A percentile compares a stretch with the other conserved stretches of the same genome.
These are phyloP conservation scores for Brachyrhaphis roseni DNA, from an alignment of 2,797 vertebrate genomes.

Conservation along the genomic window DNA sequence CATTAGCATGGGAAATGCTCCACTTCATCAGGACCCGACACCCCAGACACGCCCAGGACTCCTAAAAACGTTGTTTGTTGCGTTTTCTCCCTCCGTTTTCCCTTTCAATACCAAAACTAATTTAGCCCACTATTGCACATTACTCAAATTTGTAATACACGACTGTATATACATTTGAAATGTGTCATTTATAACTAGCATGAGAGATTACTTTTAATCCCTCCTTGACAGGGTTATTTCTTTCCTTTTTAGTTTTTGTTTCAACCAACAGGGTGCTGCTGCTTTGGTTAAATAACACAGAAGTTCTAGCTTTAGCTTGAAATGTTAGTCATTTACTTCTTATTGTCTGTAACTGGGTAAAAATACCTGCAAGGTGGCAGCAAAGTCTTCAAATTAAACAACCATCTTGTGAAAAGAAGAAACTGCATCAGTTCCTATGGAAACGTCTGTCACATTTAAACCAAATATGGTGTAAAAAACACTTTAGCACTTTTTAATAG, in stretches of 20 bases:
- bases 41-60: conserved; percentile 24
- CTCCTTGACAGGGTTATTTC: not conserved
- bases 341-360: not conserved
- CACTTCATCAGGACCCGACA: conserved; percentile 46
- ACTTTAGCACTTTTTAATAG: not conserved
- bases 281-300: not conserved
- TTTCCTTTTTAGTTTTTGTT: not conserved
- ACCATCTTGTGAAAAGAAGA: not conserved
- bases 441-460: not conserved
- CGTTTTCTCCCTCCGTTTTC: not conserved
- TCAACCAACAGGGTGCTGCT: not conserved
- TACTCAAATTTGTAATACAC: not conserved
- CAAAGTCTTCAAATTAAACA: not conserved
- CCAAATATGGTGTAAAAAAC: not conserved
- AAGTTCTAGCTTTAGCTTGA: not conserved
- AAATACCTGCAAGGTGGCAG: not conserved
- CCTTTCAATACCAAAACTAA: not conserved
- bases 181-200: not conserved
- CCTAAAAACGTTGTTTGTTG: conserved; percentile 7
- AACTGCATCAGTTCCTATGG: not conserved
- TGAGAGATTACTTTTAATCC: not conserved
- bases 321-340: not conserved
- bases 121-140: not conserved
- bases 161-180: not conserved
- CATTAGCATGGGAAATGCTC: conserved; percentile 47